Base-by-base conservation (phyloP, 2,113 vertebrate species). In the Electrona antarctica region DNA sequence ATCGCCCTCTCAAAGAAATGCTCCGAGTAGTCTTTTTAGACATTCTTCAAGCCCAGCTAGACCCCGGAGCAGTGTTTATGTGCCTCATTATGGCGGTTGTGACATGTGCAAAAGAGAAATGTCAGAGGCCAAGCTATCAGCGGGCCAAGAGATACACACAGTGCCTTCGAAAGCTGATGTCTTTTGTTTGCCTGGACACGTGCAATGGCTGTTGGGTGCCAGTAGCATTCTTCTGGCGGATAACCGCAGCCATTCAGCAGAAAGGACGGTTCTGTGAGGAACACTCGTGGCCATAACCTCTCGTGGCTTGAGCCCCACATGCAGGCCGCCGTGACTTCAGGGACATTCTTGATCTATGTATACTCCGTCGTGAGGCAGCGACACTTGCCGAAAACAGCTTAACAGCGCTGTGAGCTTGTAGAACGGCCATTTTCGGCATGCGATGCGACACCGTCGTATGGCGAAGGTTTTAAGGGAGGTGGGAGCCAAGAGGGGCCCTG, bases 281-380 rank as follows among this genome's bases (percentile, higher is more conserved):
- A 56, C 74, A 70, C 69, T 78, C 75, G 62, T 66, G 48, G 74
- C 73, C 75, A 64, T 66, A 46, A 73, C 73, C 76, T 84, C 81
- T 83, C 54, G 77, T 87, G 90, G 63, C 75, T 77, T 85, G 87
- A 93, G 89, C 90, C 68, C 78, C 70, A 33, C 60, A n/a, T n/a
- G n/a, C n/a, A 48, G 68, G 78, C 81, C 60, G 70, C 29, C 29
- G 2, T 7, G 46, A 84, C 83, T 41, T 41, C 33, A 41, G 33
- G 33, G 33, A 4, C 33, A 41, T 41, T 3, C 33, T 41, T 41
- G 5, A 41, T 41, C 0, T 41, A 41, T 41, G 33, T 41, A 4
- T 41, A 41, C 33, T 41, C 3, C 33, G 33, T 41, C 33, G 33
- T 6, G 5, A 41, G 33, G 5, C 33, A 41, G 33, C 33, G 33